A percentile compares a stretch with the other conserved stretches of the same genome.
Conservation (phyloP, 37 sponge, comb jelly and placozoan species). For the Ephydatia muelleri region DNA sequence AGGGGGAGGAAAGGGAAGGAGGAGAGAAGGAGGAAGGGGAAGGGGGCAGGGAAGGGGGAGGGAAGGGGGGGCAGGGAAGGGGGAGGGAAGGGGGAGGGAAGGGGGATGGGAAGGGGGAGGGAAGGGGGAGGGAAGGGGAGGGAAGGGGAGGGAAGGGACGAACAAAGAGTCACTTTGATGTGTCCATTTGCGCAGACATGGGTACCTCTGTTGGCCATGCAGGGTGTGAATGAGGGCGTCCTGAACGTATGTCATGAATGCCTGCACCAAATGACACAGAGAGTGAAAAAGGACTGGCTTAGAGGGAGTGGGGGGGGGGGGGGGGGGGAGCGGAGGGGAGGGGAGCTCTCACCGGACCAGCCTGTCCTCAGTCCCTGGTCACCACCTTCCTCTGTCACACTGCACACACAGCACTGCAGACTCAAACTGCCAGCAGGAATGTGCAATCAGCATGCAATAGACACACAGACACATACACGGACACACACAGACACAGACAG, state of each 20-base stretch:
- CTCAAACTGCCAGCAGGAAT: constrained; percentile 14
- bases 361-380: constrained; percentile 57
- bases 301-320: background rate
- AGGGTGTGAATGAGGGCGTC: constrained; percentile 48
- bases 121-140: too few species aligned
- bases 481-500: too few species aligned
- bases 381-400: constrained; percentile 79
- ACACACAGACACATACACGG: constrained; percentile 5
- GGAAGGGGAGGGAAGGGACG: too few species aligned
- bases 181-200: too few species aligned
- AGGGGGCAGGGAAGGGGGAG: background rate
- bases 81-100: too few species aligned
- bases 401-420: constrained; percentile 61
- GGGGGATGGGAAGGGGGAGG: too few species aligned
- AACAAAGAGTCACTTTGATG: too few species aligned
- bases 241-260: constrained; percentile 69
- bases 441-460: background rate
- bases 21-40: background rate
- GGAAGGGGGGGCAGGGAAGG: background rate
- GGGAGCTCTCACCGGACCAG: constrained; percentile 35
- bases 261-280: constrained; percentile 10
- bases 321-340: background rate
- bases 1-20: too few species aligned
- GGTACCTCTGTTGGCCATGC: constrained; percentile 62
- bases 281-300: too few species aligned